These are phyloP conservation scores for Pilophorus perplexus DNA, from an alignment of 2,888 invertebrate species.

Conservation along the genomic window DNA sequence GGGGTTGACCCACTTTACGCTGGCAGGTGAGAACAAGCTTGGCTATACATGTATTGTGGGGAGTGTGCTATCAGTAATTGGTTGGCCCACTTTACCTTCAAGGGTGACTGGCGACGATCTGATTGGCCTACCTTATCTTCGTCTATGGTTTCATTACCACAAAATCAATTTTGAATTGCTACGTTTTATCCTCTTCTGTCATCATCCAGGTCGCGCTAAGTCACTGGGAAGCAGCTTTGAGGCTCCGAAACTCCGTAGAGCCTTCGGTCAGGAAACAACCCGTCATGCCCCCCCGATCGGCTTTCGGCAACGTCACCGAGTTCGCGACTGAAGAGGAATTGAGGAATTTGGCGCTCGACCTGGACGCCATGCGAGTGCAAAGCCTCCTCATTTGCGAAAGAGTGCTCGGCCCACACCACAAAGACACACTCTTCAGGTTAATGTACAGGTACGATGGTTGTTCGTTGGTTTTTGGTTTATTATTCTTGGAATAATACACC, in stretches of 20 bases:
- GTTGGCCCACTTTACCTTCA: too few relatives aligned
- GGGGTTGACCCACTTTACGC: too few relatives aligned
- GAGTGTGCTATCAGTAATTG: too few relatives aligned
- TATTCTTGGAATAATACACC: too few relatives aligned
- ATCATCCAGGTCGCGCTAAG: slow-evolving; percentile 59
- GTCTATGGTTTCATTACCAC: too few relatives aligned
- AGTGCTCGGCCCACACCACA: slow-evolving; percentile 79
- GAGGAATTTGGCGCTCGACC: slow-evolving; percentile 67
- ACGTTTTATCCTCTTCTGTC: not conserved
- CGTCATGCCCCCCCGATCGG: slow-evolving; percentile 58
- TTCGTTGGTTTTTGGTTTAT: too few relatives aligned
- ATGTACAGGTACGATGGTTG: slow-evolving; percentile 41
- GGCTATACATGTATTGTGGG: too few relatives aligned
- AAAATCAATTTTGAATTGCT: too few relatives aligned
- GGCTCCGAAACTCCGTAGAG: slow-evolving; percentile 56
- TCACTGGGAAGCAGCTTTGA: slow-evolving; percentile 77
- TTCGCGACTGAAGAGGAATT: slow-evolving; percentile 71
- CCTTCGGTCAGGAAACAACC: slow-evolving; percentile 57
- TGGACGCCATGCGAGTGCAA: slow-evolving; percentile 83
- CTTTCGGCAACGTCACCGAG: slow-evolving; percentile 69
- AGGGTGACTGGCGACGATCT: too few relatives aligned
- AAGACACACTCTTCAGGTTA: slow-evolving; percentile 75
- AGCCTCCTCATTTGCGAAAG: slow-evolving; percentile 83
- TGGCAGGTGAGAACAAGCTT: too few relatives aligned
- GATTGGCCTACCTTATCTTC: too few relatives aligned